Base-by-base conservation (phyloP, 2,797 vertebrate species). In the Sebastes glaucus region DNA sequence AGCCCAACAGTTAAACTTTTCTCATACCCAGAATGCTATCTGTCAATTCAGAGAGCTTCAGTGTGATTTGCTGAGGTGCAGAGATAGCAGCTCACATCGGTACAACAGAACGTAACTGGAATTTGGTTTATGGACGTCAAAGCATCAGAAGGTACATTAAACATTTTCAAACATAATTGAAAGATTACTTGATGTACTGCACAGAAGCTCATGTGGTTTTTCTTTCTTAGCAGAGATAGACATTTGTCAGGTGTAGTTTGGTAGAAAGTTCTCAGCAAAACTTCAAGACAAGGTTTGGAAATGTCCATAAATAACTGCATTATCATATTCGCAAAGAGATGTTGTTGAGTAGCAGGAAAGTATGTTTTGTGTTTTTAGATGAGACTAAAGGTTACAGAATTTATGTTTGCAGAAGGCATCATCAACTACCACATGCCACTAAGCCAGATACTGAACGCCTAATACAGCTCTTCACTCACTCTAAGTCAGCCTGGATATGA, bases 41-140 rank as follows among this genome's bases (percentile, higher is more conserved):
- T 35, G 18, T 32, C 65, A 33, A 46, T 72, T 32, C 49, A 76
- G 6, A 59, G 23, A 75, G 61, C 35, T 46, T 52, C 49, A 22
- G 13, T 76, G 55, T 76, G 69, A 79, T 82, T 56, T 77, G 16
- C 25, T 69, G 49, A 38, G n/a, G 52, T 71, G 52, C 11, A 25
- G 53, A 75, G 70, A 74, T 22, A 60, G 69, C 27, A n/a, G 66
- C 66, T 77, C 28, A 61, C 11, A 62, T 10, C 2, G 14, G 25
- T 16, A 22, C 33, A 52, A 62, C 20, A 53, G 7, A 61, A 68
- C 16, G 2, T 28, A 30, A 62, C 38, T 46, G 16, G 32, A 52
- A 28, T 57, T 28, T 30, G 13, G 7, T 57, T 70, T 59, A 14
- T n/a, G 7, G 57, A 42, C n/a, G 25, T 71, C 8, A 61, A 68